Evolutionary conservation across 2,797 vertebrate genomes (phyloP).

Genomic region (Neosilurus mollespiculum): DNA sequence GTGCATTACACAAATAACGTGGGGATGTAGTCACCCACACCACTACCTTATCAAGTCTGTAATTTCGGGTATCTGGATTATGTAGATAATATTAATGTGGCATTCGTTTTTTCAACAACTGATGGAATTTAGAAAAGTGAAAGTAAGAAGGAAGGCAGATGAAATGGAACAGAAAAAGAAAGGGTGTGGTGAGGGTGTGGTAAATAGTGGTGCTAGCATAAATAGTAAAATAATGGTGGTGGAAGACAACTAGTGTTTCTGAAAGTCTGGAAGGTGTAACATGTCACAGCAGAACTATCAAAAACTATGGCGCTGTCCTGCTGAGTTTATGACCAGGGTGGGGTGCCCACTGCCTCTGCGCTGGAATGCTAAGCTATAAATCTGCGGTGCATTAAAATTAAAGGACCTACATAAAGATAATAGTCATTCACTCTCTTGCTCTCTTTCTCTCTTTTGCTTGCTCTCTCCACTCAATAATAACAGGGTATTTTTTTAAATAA

Average conservation of each 20-base stretch:
- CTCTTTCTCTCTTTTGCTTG: conserved; percentile 59
- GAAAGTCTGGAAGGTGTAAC: conserved; percentile 62
- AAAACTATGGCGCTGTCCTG: conserved; percentile 69
- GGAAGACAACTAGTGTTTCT: conserved; percentile 28
- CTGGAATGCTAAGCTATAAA: conserved; percentile 84
- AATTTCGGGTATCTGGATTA: conserved; percentile 21
- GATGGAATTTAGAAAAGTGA: not conserved
- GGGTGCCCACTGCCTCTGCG: conserved; percentile 67
- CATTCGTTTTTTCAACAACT: conserved; percentile 14
- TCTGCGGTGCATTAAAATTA: conserved; percentile 85
- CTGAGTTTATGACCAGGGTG: conserved; percentile 78
- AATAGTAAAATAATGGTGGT: conserved; percentile 13
- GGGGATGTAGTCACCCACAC: conserved; percentile 38
- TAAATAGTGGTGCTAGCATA: conserved; percentile 19
- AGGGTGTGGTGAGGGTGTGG: not conserved
- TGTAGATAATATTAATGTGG: not conserved
- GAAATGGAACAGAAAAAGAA: conserved; percentile 14
- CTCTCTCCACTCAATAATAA: conserved; percentile 79
- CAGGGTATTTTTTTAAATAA: conserved; percentile 84
- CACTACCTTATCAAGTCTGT: conserved; percentile 38
- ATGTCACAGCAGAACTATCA: conserved; percentile 71
- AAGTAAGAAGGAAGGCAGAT: not conserved
- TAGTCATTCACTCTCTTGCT: conserved; percentile 77
- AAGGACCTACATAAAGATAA: conserved; percentile 87
- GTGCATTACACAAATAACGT: conserved; percentile 48